These are phyloP conservation scores for Drosophila buzzatii DNA, from an alignment of 2,888 invertebrate genomes.

Conservation along the genomic window DNA sequence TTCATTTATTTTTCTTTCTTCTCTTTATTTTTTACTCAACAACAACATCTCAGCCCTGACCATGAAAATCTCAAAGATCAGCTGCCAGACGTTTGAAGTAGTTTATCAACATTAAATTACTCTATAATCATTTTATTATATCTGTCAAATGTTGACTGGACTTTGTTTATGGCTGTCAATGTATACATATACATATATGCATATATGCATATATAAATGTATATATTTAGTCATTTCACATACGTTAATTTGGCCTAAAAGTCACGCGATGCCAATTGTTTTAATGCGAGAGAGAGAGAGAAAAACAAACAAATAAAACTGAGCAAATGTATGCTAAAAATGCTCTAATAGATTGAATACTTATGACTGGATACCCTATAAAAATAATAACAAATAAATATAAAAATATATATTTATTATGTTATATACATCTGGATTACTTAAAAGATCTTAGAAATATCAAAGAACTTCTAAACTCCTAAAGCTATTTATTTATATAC, in stretches of 20 bases:
- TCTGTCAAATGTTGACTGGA: conserved; percentile 20
- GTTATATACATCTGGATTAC: neutral
- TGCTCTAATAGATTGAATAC: neutral
- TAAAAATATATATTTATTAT: neutral
- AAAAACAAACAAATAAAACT: neutral
- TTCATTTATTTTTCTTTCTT: neutral
- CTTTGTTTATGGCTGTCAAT: conserved; percentile 20
- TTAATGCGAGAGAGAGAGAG: neutral
- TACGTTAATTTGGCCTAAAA: conserved; percentile 18
- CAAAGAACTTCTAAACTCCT: no score
- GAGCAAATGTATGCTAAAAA: neutral
- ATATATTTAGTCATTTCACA: conserved; percentile 1
- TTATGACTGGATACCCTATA: neutral
- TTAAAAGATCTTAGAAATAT: no score
- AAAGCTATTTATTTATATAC: no score
- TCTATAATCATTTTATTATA: neutral
- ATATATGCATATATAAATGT: neutral
- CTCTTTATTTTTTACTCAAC: neutral
- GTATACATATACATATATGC: neutral
- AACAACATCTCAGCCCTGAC: conserved; percentile 60
- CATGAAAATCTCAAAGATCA: conserved; percentile 54
- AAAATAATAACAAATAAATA: neutral
- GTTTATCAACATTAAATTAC: conserved; percentile 24
- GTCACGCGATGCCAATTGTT: conserved; percentile 32
- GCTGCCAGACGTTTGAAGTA: conserved; percentile 8